Evolutionary conservation across 1,140 invertebrate genomes (phyloP).

Genomic region (Acromyrmex echinatior): DNA sequence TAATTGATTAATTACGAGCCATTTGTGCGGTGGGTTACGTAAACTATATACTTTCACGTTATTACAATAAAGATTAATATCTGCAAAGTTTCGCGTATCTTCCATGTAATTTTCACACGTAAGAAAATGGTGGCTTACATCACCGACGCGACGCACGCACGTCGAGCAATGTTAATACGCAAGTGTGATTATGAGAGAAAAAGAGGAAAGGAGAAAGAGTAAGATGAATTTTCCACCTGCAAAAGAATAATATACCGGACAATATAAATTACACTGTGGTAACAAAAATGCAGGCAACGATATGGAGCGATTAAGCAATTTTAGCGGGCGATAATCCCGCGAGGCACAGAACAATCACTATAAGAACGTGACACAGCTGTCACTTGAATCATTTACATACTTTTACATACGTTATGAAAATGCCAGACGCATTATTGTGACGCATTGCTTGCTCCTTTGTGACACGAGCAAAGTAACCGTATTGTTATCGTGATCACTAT

Average conservation of each 20-base stretch:
- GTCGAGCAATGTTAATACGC: slow-evolving; percentile 15
- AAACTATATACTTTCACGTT: slow-evolving; percentile 25
- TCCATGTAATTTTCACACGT: slow-evolving; percentile 46
- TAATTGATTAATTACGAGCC: slow-evolving; percentile 16
- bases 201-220: background rate
- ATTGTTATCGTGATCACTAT: slow-evolving; percentile 54
- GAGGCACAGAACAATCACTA: slow-evolving; percentile 51
- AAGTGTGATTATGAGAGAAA: slow-evolving; percentile 38
- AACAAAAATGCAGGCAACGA: slow-evolving; percentile 44
- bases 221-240: slow-evolving; percentile 45
- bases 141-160: slow-evolving; percentile 31
- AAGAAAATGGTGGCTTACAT: slow-evolving; percentile 41
- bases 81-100: slow-evolving; percentile 35
- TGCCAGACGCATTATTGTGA: slow-evolving; percentile 31
- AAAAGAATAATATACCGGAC: slow-evolving; percentile 42
- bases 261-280: slow-evolving; percentile 38
- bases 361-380: slow-evolving; percentile 61
- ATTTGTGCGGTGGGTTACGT: background rate
- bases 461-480: slow-evolving; percentile 2
- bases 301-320: slow-evolving; percentile 47
- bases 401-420: slow-evolving; percentile 58
- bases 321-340: slow-evolving; percentile 53
- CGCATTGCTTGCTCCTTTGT: slow-evolving; percentile 41
- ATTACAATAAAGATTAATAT: slow-evolving; percentile 51
- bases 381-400: slow-evolving; percentile 64